These are phyloP conservation scores for Brenthis ino DNA, from an alignment of 2,888 invertebrate genomes.

Conservation along the genomic window DNA sequence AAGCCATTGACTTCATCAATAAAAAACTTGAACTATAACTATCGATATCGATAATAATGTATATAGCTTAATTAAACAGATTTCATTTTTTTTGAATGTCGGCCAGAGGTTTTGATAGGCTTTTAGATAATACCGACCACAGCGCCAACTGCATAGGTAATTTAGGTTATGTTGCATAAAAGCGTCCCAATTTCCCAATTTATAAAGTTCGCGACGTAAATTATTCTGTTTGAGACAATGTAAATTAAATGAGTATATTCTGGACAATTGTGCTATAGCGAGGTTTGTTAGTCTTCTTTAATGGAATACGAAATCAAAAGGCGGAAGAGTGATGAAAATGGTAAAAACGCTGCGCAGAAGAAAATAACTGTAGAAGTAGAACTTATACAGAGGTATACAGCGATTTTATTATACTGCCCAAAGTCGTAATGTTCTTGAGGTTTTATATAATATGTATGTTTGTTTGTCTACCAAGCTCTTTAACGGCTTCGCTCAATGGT, in stretches of 20 bases:
- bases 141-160: slow-evolving; percentile 21
- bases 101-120: slow-evolving; percentile 23
- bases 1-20: no score
- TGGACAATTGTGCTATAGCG: slow-evolving; percentile 9
- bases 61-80: slow-evolving; percentile 13
- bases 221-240: slow-evolving; percentile 23
- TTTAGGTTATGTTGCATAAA: slow-evolving; percentile 24
- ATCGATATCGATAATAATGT: background rate
- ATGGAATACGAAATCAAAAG: slow-evolving; percentile 5
- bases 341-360: no score
- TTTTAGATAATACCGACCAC: slow-evolving; percentile 23
- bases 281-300: slow-evolving; percentile 17
- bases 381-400: no score
- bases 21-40: no score
- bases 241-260: slow-evolving; percentile 19
- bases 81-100: slow-evolving; percentile 25
- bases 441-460: no score
- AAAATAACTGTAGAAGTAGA: no score
- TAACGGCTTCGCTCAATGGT: no score
- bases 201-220: slow-evolving; percentile 15
- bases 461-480: no score
- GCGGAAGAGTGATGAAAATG: background rate
- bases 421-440: no score
- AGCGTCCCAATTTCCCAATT: slow-evolving; percentile 21
- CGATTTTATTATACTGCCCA: no score